These are phyloP conservation scores for Drosophila paramelanica DNA, from an alignment of 2,888 invertebrate species.

Conservation along the genomic window DNA sequence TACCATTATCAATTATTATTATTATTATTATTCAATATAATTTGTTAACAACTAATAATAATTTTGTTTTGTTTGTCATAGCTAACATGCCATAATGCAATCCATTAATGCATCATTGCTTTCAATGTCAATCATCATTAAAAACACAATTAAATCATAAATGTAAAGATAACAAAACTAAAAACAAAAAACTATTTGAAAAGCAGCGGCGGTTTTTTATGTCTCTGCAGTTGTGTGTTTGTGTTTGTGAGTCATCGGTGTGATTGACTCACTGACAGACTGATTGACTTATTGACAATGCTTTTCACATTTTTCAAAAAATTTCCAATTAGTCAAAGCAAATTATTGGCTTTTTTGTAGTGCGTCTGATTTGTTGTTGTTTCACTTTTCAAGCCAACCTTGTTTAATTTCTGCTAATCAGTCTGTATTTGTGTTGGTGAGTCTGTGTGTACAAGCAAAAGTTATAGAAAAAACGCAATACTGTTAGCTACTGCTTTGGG, in stretches of 20 bases:
- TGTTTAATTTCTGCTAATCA: slow-evolving; percentile 5
- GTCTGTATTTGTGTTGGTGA: slow-evolving; percentile 22
- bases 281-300: slow-evolving; percentile 6
- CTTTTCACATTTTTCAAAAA: slow-evolving; percentile 16
- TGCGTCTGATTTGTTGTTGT: background rate
- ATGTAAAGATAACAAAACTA: slow-evolving; percentile 62
- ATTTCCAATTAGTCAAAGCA: slow-evolving; percentile 31
- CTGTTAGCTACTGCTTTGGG: slow-evolving; percentile 72
- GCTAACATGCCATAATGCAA: slow-evolving; percentile 82
- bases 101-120: slow-evolving; percentile 74
- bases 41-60: slow-evolving; percentile 81
- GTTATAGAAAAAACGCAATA: slow-evolving; percentile 71
- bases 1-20: slow-evolving; percentile 46
- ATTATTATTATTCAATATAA: slow-evolving; percentile 74
- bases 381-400: slow-evolving; percentile 25
- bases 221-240: slow-evolving; percentile 31
- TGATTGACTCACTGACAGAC: slow-evolving; percentile 15
- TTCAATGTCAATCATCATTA: slow-evolving; percentile 74
- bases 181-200: slow-evolving; percentile 65
- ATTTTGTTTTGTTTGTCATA: slow-evolving; percentile 73
- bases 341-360: slow-evolving; percentile 16
- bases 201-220: slow-evolving; percentile 61
- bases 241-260: slow-evolving; percentile 23
- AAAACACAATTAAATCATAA: slow-evolving; percentile 52
- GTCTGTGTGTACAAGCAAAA: slow-evolving; percentile 50